phyloP scores from a whole-genome alignment of 2,888 invertebrate genomes.

The Hirtodrosophila alboralis region DNA sequence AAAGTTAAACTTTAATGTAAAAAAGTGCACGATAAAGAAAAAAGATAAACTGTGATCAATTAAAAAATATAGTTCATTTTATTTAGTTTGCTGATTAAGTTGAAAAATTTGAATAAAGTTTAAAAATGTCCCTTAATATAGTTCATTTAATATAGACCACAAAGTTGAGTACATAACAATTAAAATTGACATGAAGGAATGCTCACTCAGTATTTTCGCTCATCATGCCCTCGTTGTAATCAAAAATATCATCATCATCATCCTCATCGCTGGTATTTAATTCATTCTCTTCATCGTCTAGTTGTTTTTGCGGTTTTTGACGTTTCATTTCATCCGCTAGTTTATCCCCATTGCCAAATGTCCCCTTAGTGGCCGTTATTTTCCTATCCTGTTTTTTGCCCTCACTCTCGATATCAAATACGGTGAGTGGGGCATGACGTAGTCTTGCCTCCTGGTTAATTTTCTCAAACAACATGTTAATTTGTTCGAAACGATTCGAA shows the following conservation, averaged over 20 bases:
- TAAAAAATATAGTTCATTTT: too few relatives aligned
- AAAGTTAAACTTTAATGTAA: too few relatives aligned
- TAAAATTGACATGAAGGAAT: too few relatives aligned
- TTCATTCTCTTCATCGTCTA: slow-evolving; percentile 45
- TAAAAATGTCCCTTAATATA: too few relatives aligned
- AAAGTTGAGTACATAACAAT: too few relatives aligned
- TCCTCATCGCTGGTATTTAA: slow-evolving; percentile 62
- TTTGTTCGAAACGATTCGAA: slow-evolving; percentile 78
- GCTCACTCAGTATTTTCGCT: slow-evolving; percentile 60
- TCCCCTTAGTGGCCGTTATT: slow-evolving; percentile 32
- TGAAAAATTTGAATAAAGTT: too few relatives aligned
- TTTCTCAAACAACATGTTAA: slow-evolving; percentile 80
- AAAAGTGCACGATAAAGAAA: too few relatives aligned
- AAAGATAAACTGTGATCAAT: too few relatives aligned
- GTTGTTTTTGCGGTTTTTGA: slow-evolving; percentile 31
- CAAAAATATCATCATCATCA: slow-evolving; percentile 70
- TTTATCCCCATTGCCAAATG: slow-evolving; percentile 52
- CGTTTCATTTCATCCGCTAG: slow-evolving; percentile 53
- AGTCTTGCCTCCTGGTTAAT: slow-evolving; percentile 81
- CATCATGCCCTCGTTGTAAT: slow-evolving; percentile 58
- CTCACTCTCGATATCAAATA: slow-evolving; percentile 82
- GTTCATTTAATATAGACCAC: too few relatives aligned
- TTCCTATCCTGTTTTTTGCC: slow-evolving; percentile 58
- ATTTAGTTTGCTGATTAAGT: too few relatives aligned
- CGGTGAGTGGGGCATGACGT: slow-evolving; percentile 71